Evolutionary conservation across 2,797 vertebrate species (phyloP), one percentile per base, ranked within the genome.

Genomic region (Coreius guichenoti): DNA sequence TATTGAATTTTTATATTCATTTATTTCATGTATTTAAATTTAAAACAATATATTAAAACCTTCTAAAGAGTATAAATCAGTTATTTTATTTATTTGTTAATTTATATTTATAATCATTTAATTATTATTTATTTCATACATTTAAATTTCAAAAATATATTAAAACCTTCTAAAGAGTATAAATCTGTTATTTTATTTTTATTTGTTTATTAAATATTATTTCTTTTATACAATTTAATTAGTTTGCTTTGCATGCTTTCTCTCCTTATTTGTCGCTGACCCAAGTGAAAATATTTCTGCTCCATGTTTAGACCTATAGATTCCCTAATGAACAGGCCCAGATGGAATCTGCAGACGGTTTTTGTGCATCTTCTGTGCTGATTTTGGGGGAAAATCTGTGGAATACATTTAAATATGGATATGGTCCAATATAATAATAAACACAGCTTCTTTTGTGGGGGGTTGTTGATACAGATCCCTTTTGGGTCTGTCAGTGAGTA

Each of bases 401-500:
- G 36, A 78, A 63, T 63, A 61, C 17, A 77, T 61, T 61, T 11
- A 29, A 78, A 61, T 17, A 12, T 58, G 74, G 23, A 61, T 26
- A 12, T 58, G 51, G 23, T 45, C n/a, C n/a, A 29, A 21, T 63
- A 45, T 78, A 12, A 61, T 61, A 78, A 69, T 36, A 78, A 63
- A 63, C 31, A 26, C 14, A 19, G 23, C 4, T 16, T 23, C 5
- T 33, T 77, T 78, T 43, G 8, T 43, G 23, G 8, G 4, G n/a
- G 39, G 26, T 39, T 26, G 54, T 43, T 23, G 23, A 26, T 17
- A 3, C 23, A 43, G 21, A 26, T 70, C n/a, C 31, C 33, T n/a
- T 68, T 16, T 81, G 9, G 21, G 19, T 6, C 49, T 12, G 67
- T 69, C 29, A 36, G 61, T 80, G 17, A 81, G 80, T 75, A 49